phyloP scores from a whole-genome alignment of 1,140 invertebrate genomes.

The Heliconius congener region DNA sequence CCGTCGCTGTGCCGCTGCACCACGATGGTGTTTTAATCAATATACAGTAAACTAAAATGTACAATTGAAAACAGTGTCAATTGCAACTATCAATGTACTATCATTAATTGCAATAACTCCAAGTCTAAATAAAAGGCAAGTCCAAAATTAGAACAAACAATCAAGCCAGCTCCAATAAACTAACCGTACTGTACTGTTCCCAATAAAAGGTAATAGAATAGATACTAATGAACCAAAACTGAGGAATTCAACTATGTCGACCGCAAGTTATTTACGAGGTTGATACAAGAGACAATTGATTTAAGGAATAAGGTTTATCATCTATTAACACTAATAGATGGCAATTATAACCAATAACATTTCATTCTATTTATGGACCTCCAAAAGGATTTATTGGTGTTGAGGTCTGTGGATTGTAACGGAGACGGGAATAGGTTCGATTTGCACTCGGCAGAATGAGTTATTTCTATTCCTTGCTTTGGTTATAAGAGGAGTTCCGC shows the following conservation, averaged over 20 bases:
- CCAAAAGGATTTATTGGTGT: background rate
- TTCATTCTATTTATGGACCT: conserved; percentile 23
- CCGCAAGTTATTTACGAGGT: conserved; percentile 27
- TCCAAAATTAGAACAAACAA: conserved; percentile 32
- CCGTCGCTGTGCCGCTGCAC: too few relatives aligned
- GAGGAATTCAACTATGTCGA: conserved; percentile 31
- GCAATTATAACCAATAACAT: conserved; percentile 25
- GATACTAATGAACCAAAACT: conserved; percentile 28
- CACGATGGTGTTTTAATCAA: background rate
- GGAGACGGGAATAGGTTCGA: too few relatives aligned
- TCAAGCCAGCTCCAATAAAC: conserved; percentile 39
- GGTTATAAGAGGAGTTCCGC: too few relatives aligned
- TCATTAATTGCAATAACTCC: conserved; percentile 15
- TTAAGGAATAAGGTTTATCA: conserved; percentile 34
- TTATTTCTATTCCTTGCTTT: too few relatives aligned
- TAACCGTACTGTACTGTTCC: conserved; percentile 24
- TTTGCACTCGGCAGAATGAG: too few relatives aligned
- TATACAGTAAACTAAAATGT: background rate
- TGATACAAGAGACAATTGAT: conserved; percentile 30
- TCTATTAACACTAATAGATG: conserved; percentile 31
- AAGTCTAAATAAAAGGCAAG: conserved; percentile 18
- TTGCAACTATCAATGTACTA: background rate
- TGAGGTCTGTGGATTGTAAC: too few relatives aligned
- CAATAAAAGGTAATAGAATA: conserved; percentile 54
- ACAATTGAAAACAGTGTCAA: background rate